Conservation (phyloP, 1,140 invertebrate genomes). For the Neodiprion virginianus region DNA sequence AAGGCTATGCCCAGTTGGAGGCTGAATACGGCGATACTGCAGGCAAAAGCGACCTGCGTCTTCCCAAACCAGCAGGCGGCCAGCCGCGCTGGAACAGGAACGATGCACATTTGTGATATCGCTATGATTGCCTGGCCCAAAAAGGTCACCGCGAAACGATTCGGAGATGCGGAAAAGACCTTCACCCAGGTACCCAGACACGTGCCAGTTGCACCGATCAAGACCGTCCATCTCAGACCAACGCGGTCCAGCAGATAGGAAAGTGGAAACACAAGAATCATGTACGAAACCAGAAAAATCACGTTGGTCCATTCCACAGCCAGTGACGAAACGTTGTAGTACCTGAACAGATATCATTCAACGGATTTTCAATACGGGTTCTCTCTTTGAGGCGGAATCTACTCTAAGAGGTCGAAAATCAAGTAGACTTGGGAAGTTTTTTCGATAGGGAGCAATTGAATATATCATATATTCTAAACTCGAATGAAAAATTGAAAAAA, state of each 20-base stretch:
- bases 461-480: too few species aligned
- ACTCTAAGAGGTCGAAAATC: conserved; percentile 32
- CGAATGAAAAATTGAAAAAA: too few species aligned
- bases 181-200: conserved; percentile 75
- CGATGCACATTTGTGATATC: too few species aligned
- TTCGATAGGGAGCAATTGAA: too few species aligned
- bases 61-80: conserved; percentile 68
- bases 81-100: conserved; percentile 72
- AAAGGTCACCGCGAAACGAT: conserved; percentile 68
- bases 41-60: conserved; percentile 76
- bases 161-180: conserved; percentile 60
- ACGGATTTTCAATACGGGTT: conserved; percentile 27
- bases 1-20: conserved; percentile 70
- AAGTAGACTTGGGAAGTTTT: background rate
- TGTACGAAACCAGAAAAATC: conserved; percentile 73
- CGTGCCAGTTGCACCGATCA: conserved; percentile 40
- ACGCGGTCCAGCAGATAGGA: conserved; percentile 66
- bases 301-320: conserved; percentile 71
- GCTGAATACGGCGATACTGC: conserved; percentile 79
- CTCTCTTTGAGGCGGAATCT: too few species aligned
- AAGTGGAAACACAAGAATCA: conserved; percentile 72
- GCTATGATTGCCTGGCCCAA: too few species aligned
- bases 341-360: conserved; percentile 59
- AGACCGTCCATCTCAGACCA: conserved; percentile 46
- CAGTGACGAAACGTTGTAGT: conserved; percentile 53